Conservation (phyloP, 1,140 invertebrate genomes). For the Drosophila persimilis region DNA sequence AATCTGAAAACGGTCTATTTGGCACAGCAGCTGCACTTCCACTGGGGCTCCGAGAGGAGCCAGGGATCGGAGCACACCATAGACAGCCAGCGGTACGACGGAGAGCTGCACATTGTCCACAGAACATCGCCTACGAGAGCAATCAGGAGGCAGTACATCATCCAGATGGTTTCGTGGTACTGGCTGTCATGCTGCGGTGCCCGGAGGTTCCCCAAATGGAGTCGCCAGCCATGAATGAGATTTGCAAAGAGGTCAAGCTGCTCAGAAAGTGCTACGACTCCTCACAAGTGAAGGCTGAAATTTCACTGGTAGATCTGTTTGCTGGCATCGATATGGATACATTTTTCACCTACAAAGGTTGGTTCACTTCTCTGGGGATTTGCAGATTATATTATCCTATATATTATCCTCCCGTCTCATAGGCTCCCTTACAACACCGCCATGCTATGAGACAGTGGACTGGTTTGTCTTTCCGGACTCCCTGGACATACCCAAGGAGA, state of each 20-base stretch:
- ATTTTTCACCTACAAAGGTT: conserved; percentile 52
- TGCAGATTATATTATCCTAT: neutral
- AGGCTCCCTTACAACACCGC: conserved; percentile 94
- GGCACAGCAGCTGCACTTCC: conserved; percentile 84
- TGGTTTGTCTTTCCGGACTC: conserved; percentile 94
- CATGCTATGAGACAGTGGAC: conserved; percentile 93
- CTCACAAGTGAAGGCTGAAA: conserved; percentile 6
- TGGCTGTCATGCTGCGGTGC: conserved; percentile 92
- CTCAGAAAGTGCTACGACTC: conserved; percentile 14
- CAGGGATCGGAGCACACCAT: conserved; percentile 84
- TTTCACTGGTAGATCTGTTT: conserved; percentile 42
- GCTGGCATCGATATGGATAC: conserved; percentile 21
- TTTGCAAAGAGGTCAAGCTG: conserved; percentile 21
- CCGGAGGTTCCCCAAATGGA: conserved; percentile 30
- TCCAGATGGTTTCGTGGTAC: conserved; percentile 89
- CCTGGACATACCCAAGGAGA: conserved; percentile 85
- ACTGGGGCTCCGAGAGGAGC: conserved; percentile 83
- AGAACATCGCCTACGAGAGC: conserved; percentile 88
- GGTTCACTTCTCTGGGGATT: neutral
- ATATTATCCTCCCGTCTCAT: neutral
- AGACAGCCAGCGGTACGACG: conserved; percentile 85
- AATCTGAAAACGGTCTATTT: conserved; percentile 74
- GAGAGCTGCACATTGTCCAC: conserved; percentile 94
- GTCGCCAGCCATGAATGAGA: conserved; percentile 15
- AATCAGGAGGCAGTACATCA: conserved; percentile 86